phyloP scores from a whole-genome alignment of 2,888 invertebrate genomes.

The Carpatolechia fugitivella region DNA sequence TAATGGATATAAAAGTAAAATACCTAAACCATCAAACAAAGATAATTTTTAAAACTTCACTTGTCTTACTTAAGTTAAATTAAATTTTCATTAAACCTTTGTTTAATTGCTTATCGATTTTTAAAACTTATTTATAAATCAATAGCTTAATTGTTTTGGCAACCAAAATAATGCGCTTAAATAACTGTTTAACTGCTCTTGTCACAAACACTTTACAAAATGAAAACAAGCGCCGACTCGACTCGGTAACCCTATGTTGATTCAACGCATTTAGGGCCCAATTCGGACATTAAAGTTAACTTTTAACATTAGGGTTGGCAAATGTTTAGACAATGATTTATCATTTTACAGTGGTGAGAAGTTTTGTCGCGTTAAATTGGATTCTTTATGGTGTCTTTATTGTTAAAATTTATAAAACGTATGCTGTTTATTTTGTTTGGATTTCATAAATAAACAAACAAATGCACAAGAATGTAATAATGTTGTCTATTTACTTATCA shows the following conservation, averaged over 20 bases:
- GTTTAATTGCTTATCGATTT: background rate
- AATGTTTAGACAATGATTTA: slow-evolving; percentile 52
- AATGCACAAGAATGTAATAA: too few species aligned
- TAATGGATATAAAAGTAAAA: too few species aligned
- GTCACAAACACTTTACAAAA: background rate
- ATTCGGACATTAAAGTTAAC: slow-evolving; percentile 2
- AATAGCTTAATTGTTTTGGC: background rate
- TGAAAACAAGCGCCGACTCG: background rate
- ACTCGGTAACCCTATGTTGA: slow-evolving; percentile 52
- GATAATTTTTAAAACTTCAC: too few species aligned
- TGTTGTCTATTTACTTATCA: too few species aligned
- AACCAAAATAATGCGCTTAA: background rate
- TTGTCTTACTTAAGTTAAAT: too few species aligned
- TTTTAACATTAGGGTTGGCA: slow-evolving; percentile 43
- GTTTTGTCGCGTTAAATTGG: slow-evolving; percentile 42
- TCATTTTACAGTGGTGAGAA: slow-evolving; percentile 53
- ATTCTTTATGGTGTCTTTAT: slow-evolving; percentile 28
- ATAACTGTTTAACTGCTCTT: background rate
- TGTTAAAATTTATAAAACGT: background rate
- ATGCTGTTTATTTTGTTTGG: background rate
- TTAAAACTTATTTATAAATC: background rate
- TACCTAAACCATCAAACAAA: too few species aligned
- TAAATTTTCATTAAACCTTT: too few species aligned
- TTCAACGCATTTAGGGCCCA: slow-evolving; percentile 29
- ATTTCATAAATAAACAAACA: background rate